These are phyloP conservation scores for Mesoclemmys tuberculata DNA, from an alignment of 2,113 vertebrate genomes.

Conservation along the genomic window DNA sequence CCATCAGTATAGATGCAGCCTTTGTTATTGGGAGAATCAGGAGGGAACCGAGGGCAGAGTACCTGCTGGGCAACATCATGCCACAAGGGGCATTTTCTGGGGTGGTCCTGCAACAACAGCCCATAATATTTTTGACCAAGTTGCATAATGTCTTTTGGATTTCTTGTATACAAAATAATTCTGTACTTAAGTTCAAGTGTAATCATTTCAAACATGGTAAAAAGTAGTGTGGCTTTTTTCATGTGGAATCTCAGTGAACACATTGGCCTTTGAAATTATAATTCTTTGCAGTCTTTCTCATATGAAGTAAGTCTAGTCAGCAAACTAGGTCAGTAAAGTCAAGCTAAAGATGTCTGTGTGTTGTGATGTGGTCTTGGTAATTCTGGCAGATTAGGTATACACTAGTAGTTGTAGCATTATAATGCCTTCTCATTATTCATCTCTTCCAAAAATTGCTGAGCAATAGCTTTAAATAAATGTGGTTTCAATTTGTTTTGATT, in stretches of 20 bases:
- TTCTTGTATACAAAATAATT: not conserved
- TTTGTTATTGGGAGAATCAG: not conserved
- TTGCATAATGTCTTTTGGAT: not conserved
- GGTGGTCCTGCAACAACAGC: not conserved
- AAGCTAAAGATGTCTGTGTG: not conserved
- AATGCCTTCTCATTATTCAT: not conserved
- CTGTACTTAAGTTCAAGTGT: not conserved
- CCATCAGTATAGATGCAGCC: too few species aligned
- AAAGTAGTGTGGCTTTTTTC: not conserved
- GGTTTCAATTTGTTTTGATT: slow-evolving; percentile 19
- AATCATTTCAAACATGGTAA: not conserved
- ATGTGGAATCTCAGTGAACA: not conserved
- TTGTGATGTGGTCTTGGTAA: slow-evolving; percentile 34
- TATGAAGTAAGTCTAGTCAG: not conserved
- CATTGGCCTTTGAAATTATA: not conserved
- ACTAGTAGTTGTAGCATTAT: not conserved
- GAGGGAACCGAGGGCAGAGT: not conserved
- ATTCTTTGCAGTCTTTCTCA: not conserved
- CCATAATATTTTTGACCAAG: not conserved
- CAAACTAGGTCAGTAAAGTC: not conserved
- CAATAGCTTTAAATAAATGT: not conserved
- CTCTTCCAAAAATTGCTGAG: slow-evolving; percentile 8
- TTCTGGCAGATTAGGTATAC: slow-evolving; percentile 11
- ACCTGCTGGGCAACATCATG: not conserved
- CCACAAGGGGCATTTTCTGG: not conserved